Base-by-base conservation (phyloP, 2,888 invertebrate species). In the Xanthorhoe designata region DNA sequence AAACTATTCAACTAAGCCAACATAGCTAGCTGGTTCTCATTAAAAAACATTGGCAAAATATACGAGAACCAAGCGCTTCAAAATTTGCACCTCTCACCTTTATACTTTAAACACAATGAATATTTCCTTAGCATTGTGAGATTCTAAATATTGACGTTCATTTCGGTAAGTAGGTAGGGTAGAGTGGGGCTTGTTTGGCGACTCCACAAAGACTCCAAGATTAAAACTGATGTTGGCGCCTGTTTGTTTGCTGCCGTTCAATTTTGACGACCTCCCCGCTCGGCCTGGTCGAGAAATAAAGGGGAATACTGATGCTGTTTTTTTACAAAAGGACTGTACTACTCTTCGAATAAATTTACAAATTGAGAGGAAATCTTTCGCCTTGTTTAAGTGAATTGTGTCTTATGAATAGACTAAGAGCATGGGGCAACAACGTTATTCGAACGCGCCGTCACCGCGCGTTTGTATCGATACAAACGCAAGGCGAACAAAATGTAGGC, bases 161-260 rank as follows among this genome's bases (percentile, higher is more conserved):
- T 59, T 61, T 61, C 17, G 32, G 45, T 60, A 51, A 51, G 51
- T 49, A n/a, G 38, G 51, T 49, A n/a, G 38, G n/a, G 42, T 42
- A 29, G 50, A 49, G 18, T 17, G 38, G 42, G 55, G 35, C 24
- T 55, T 56, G 50, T 55, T 62, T 62, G 62, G 55, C 50, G 35
- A 61, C 32, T 50, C 50, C 17, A 55, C 62, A 62, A 62, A 62
- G 55, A 56, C 15, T 9, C 49, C 55, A 15, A 62, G 62, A 62
- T 62, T 62, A 49, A 62, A 56, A 62, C 55, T 55, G 61, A 55
- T 56, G 62, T 38, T 29, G 38, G 55, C 24, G 50, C 32, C 32
- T 32, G 32, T 38, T 49, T 55, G 53, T 56, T 55, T 56, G 24
- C 55, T 42, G 17, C 19, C 38, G 55, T 55, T 56, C 49, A 35